Conservation (phyloP, 2,113 vertebrate genomes). For the Spermophilus dauricus region DNA sequence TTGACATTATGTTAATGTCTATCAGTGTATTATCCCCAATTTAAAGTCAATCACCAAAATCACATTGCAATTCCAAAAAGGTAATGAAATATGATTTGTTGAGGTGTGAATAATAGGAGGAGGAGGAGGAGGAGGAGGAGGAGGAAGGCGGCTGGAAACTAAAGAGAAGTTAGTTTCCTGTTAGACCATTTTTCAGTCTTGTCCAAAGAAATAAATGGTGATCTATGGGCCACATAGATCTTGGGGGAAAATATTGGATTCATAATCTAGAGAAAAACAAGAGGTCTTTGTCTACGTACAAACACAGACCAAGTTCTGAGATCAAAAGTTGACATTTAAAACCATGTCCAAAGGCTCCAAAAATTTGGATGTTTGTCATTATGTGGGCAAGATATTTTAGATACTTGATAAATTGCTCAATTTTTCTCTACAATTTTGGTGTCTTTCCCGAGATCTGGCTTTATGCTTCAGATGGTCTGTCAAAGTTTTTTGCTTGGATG, state of each 20-base stretch:
- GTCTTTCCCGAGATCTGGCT: not conserved
- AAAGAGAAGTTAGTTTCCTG: conserved; percentile 50
- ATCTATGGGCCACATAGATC: not conserved
- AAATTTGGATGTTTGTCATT: conserved; percentile 45
- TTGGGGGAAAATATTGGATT: not conserved
- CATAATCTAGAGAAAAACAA: not conserved
- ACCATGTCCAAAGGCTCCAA: not conserved
- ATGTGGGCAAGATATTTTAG: conserved; percentile 49
- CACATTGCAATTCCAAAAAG: conserved; percentile 83
- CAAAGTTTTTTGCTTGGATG: conserved; percentile 30
- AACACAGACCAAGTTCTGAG: not conserved
- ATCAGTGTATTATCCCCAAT: conserved; percentile 84
- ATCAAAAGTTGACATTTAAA: conserved; percentile 35
- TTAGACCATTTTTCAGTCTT: conserved; percentile 59
- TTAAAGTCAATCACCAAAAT: conserved; percentile 90
- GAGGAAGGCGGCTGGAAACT: conserved; percentile 11
- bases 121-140: conserved; percentile 10
- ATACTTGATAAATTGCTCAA: conserved; percentile 59
- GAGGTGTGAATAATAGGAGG: conserved; percentile 85
- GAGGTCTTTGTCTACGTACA: conserved; percentile 33
- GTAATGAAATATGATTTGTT: conserved; percentile 86
- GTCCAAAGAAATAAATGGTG: not conserved
- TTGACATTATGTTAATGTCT: conserved; percentile 88
- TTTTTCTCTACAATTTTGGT: not conserved
- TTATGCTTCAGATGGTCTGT: not conserved